A percentile compares a stretch with the other conserved stretches of the same genome.
phyloP scores from a whole-genome alignment of 1,140 invertebrate species.

The Plutomurus gul region DNA sequence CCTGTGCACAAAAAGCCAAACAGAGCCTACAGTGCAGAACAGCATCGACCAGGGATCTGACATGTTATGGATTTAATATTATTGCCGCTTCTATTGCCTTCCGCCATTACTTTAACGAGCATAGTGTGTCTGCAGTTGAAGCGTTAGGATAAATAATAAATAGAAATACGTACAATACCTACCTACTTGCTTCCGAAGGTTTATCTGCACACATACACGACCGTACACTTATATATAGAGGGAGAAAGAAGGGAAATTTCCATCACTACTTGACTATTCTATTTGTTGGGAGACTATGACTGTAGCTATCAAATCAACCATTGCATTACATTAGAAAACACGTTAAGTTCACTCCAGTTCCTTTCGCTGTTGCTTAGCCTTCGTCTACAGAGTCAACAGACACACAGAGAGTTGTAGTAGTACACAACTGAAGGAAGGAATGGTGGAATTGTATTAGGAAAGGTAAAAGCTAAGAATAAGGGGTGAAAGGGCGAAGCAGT shows the following conservation, averaged over 20 bases:
- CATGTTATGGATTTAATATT: conserved; percentile 30
- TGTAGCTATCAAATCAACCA: too few relatives aligned
- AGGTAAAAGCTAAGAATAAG: not conserved
- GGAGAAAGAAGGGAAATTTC: conserved; percentile 8
- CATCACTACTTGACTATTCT: not conserved
- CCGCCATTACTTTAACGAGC: conserved; percentile 18
- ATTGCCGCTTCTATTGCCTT: conserved; percentile 22
- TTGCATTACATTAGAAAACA: too few relatives aligned
- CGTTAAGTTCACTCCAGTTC: too few relatives aligned
- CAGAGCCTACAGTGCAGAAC: not conserved
- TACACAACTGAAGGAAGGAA: too few relatives aligned
- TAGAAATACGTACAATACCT: not conserved
- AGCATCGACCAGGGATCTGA: conserved; percentile 6
- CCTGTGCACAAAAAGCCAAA: conserved; percentile 19
- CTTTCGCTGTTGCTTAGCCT: too few relatives aligned
- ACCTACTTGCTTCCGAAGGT: too few relatives aligned
- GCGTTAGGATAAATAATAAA: conserved; percentile 30
- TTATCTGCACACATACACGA: too few relatives aligned
- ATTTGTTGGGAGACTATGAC: too few relatives aligned
- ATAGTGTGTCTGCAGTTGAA: conserved; percentile 24
- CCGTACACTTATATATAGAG: not conserved
- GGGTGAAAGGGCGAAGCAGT: not conserved
- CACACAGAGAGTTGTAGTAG: too few relatives aligned
- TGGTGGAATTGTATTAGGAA: not conserved
- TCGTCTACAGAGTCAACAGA: too few relatives aligned